Evolutionary conservation across 2,888 invertebrate species (phyloP), one percentile per base, ranked within the genome.

Genomic region (Hirtodrosophila histrioides): DNA sequence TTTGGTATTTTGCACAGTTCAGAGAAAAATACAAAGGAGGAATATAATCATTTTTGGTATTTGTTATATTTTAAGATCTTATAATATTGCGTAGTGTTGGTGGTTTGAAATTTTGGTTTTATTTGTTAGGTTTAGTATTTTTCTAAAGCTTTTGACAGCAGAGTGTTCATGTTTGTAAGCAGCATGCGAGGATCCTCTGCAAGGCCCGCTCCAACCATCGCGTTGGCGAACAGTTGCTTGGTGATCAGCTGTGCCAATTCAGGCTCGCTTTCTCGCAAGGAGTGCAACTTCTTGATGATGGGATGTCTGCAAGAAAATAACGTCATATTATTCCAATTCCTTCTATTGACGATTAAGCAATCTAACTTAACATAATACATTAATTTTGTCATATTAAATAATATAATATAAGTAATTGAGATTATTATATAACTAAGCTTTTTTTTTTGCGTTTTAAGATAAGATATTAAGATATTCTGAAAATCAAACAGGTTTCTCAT

Each of bases 201-300:
- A 31, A 99, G 93, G 8, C 99, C 99, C 37, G 99, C 99, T 4
- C 96, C 96, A 8, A 98, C 97, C 97, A 99, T 97, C 0, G 98
- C 97, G 91, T 98, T 98, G 60, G 95, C 95, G 91, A 98, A 99
- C 37, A 99, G 91, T 94, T 98, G 99, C 89, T 97, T 95, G 0
- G 96, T 94, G 7, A 99, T 93, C 82, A 98, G 93, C 75, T 95
- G 94, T 0, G 97, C 98, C 63, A 99, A 92, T 77, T 96, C 95
- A 31, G 95, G 94, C 92, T 99, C 95, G 24, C 93, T 93, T 17
- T 93, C 93, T 62, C 94, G 94, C 61, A 99, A 92, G 80, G 94
- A 94, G 89, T 95, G 93, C 45, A 99, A 93, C 92, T 98, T 98
- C 89, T 96, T 97, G 65, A 99, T 96, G 49, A 99, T 95, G 3